Base-by-base conservation (phyloP, 2,113 vertebrate species). In the Hemicordylus capensis region DNA sequence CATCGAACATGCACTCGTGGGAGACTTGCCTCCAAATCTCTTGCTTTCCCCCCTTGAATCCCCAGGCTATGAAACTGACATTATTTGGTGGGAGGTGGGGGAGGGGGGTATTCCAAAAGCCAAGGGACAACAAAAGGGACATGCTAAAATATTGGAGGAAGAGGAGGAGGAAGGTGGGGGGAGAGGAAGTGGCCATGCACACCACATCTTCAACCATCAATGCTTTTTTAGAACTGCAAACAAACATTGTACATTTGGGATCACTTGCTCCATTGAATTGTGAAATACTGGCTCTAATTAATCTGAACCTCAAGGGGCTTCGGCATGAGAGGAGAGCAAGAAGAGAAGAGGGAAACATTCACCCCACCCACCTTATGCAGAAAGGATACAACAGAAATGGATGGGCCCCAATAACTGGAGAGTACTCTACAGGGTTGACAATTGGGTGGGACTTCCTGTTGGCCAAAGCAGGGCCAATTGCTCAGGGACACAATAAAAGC, bases 251-350 rank as follows among this genome's bases (percentile, higher is more conserved):
- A 88, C 90, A 91, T 92, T 92, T 93, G 90, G 90, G n/a, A n/a
- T n/a, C 94, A 80, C 89, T 92, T 88, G 89, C 90, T 93, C 90
- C 87, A 92, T 93, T 87, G 80, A 86, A 87, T 86, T 89, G 92
- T 89, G 93, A 95, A 95, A 93, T 83, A 92, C 87, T 85, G 88
- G 85, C 87, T 93, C 86, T 90, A 93, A 92, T 94, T 89, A 94
- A 94, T 54, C 89, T 95, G 91, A 95, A n/a, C 90, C 37, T 83
- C 39, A 46, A n/a, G 22, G 15, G 28, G n/a, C 11, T 70, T 67
- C 64, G 22, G 26, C 17, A 14, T 2, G 12, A 28, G 2, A 24
- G 15, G 1, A 31, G 80, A 94, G 89, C 48, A 51, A 51, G 6
- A 51, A 51, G 48, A 51, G 11, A 70, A 22, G 44, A 14, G 56